Conservation (phyloP, 2,797 vertebrate species). For the Staurois parvus region DNA sequence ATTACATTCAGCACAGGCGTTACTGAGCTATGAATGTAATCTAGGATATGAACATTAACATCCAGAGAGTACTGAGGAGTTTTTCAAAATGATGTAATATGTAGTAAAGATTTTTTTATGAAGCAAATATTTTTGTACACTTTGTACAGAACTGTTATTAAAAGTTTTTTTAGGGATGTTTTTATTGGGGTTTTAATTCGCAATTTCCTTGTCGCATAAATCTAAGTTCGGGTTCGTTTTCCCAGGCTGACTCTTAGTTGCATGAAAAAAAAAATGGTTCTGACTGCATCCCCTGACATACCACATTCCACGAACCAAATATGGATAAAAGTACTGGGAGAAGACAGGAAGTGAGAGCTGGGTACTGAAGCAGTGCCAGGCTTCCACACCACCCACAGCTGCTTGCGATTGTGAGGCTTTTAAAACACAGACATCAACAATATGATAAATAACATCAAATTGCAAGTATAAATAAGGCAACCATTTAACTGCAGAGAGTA, state of each 20-base stretch:
- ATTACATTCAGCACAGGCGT: neutral
- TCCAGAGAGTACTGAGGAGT: neutral
- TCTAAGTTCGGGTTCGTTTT: conserved; percentile 13
- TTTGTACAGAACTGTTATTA: neutral
- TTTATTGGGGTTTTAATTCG: neutral
- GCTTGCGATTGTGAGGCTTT: neutral
- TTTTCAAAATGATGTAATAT: neutral
- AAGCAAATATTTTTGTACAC: neutral
- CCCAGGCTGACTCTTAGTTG: conserved; percentile 35
- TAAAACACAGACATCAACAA: conserved; percentile 4
- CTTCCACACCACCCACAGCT: conserved; percentile 20
- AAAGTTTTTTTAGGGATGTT: neutral
- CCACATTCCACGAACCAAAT: conserved; percentile 57
- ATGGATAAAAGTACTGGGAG: conserved; percentile 50
- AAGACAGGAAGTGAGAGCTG: conserved; percentile 52
- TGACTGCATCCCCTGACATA: conserved; percentile 35
- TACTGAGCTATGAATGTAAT: neutral
- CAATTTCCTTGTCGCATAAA: neutral
- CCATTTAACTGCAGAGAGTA: neutral
- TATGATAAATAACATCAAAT: neutral
- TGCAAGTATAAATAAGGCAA: conserved; percentile 24
- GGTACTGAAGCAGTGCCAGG: conserved; percentile 49
- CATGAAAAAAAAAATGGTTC: neutral
- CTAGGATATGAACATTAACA: neutral
- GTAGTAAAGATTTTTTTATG: neutral